Percentiles rank a stretch among this genome's conserved stretches.
Conservation (phyloP, 2,797 vertebrate genomes). For the Tenualosa ilisha region DNA sequence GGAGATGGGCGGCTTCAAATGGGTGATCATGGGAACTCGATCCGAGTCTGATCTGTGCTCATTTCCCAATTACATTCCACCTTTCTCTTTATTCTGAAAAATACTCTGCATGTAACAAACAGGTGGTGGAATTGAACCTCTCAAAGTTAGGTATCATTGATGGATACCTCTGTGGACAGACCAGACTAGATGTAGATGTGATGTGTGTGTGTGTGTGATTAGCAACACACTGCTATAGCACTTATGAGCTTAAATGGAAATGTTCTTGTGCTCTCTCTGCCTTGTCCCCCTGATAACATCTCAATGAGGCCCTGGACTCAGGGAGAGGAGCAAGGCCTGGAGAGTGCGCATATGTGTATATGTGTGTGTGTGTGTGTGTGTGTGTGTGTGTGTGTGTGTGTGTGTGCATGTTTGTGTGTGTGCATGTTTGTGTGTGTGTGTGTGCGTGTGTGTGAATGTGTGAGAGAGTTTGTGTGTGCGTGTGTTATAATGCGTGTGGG, state of each 20-base stretch:
- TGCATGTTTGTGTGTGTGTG: background rate
- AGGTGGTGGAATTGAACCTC: too few species aligned
- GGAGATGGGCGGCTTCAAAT: too few species aligned
- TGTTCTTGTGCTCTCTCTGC: background rate
- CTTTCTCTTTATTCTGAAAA: too few species aligned
- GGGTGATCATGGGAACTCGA: too few species aligned
- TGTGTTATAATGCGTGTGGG: background rate
- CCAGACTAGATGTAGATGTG: too few species aligned
- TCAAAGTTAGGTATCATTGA: too few species aligned
- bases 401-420: background rate
- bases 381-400: constrained; percentile 16
- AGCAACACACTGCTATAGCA: background rate
- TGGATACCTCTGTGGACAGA: too few species aligned
- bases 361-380: constrained; percentile 14
- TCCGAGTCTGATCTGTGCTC: too few species aligned
- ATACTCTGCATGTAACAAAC: too few species aligned
- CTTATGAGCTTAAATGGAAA: background rate
- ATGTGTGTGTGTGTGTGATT: background rate
- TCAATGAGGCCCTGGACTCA: background rate
- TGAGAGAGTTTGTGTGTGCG: background rate
- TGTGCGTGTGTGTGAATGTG: constrained; percentile 25
- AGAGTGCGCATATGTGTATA: background rate
- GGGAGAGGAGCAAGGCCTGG: background rate
- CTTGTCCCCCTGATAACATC: background rate
- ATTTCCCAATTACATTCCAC: too few species aligned